phyloP scores from a whole-genome alignment of 1,140 invertebrate species.

The Tetranychus cinnabarinus region DNA sequence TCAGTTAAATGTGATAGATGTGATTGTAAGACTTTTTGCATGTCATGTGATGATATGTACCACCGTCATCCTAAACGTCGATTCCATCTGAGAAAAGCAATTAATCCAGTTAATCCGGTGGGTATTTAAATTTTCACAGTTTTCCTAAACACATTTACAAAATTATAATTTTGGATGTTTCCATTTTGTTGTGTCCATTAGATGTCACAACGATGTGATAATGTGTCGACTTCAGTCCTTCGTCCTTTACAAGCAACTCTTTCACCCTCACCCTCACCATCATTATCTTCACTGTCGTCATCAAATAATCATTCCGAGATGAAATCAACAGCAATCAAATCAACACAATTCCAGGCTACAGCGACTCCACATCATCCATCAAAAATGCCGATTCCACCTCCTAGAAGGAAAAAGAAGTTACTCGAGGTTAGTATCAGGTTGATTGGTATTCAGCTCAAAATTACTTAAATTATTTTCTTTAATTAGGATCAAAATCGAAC shows the following conservation, averaged over 20 bases:
- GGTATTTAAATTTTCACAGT: no score
- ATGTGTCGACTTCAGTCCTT: slow-evolving; percentile 34
- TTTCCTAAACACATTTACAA: no score
- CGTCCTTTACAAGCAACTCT: slow-evolving; percentile 25
- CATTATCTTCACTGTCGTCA: slow-evolving; percentile 25
- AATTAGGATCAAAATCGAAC: neutral
- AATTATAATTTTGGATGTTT: no score
- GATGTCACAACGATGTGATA: slow-evolving; percentile 14
- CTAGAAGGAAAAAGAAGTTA: slow-evolving; percentile 34
- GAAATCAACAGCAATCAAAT: neutral
- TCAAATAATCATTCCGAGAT: slow-evolving; percentile 18
- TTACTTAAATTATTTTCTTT: neutral
- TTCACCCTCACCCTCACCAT: no score
- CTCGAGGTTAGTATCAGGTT: neutral
- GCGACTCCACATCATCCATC: slow-evolving; percentile 17
- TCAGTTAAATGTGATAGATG: slow-evolving; percentile 52
- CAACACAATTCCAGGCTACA: no score
- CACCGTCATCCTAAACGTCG: slow-evolving; percentile 69
- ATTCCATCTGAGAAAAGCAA: slow-evolving; percentile 37
- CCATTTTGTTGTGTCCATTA: no score
- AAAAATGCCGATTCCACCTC: slow-evolving; percentile 51
- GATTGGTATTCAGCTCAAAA: no score
- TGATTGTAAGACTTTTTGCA: slow-evolving; percentile 38
- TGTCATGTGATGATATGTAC: slow-evolving; percentile 73
- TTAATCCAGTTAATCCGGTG: slow-evolving; percentile 16